Evolutionary conservation across 2,797 vertebrate species (phyloP), one percentile per base, ranked within the genome.

Genomic region (Petrocephalus schoutedeni): DNA sequence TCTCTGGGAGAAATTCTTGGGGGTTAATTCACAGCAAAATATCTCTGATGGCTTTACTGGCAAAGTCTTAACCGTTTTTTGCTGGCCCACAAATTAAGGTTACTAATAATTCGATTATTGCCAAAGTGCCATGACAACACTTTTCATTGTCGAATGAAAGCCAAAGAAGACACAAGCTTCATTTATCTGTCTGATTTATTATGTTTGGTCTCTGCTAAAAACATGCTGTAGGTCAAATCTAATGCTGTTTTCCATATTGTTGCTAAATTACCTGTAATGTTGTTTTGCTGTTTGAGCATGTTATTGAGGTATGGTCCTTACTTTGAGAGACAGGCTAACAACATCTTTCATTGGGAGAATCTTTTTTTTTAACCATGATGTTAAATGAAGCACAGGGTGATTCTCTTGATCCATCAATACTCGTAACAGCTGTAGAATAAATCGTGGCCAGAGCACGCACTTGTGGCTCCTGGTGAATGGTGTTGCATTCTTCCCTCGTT

Each of bases 41-140:
- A 89, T 88, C 92, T 93, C 92, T 93, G 93, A 94, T 93, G 92
- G 93, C 92, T 92, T 95, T 94, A 94, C 92, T 89, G 90, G 92
- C 92, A 92, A 87, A 0, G 91, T 92, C 93, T 93, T 93, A 92
- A 90, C 90, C 89, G 89, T 94, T 93, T 93, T 93, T 93, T 92
- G 93, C 94, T 93, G 93, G 93, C 92, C 92, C 92, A 93, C 91
- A 93, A 94, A 93, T 94, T 92, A 94, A 94, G 94, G 94, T 94
- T 91, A 94, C 94, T 93, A 94, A 95, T 95, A 95, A 95, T 94
- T 92, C 92, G 92, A 94, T 95, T 95, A 95, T 92, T 88, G 93
- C 92, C 91, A 93, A 92, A 92, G 94, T 92, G 91, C 90, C 71
- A 90, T 90, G 93, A 95, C 94, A 93, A 94, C 92, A 82, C 28